Percentiles rank a stretch among this genome's conserved stretches.
These are phyloP conservation scores for Lepus townsendii DNA, from an alignment of 2,797 vertebrate genomes.

Conservation along the genomic window DNA sequence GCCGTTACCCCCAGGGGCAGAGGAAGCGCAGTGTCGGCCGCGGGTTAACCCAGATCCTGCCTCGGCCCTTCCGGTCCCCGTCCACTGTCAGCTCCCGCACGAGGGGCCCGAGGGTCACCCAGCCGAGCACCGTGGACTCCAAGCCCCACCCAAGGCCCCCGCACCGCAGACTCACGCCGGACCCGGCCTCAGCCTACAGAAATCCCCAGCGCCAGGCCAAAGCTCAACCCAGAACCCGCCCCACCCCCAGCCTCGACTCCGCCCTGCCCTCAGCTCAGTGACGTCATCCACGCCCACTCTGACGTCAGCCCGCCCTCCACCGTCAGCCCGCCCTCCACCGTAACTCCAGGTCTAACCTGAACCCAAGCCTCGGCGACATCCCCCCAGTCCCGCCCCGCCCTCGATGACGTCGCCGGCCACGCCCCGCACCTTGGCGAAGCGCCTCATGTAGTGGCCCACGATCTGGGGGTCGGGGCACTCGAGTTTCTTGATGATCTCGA, in stretches of 20 bases:
- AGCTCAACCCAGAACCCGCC: background rate
- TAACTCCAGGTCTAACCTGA: background rate
- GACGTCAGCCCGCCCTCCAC: background rate
- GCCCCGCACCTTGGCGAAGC: constrained; percentile 95
- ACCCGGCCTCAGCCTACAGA: background rate
- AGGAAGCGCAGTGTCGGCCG: too few species aligned
- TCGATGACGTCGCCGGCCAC: background rate
- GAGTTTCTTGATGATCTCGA: constrained; percentile 98
- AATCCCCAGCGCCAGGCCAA: background rate
- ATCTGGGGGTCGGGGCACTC: constrained; percentile 99
- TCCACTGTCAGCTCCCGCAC: too few species aligned
- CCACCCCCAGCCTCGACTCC: background rate
- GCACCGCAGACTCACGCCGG: background rate
- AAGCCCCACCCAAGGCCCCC: background rate
- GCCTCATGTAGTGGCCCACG: constrained; percentile 98
- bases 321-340: background rate
- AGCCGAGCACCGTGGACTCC: too few species aligned
- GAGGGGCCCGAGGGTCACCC: too few species aligned
- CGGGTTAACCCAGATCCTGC: background rate
- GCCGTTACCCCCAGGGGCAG: too few species aligned
- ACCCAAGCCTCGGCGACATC: background rate
- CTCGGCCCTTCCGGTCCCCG: too few species aligned
- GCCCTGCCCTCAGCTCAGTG: background rate
- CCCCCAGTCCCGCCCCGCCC: fast-evolving
- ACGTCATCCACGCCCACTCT: background rate